Base-by-base conservation (phyloP, 2,797 vertebrate species). In the Sebastes taczanowskii region DNA sequence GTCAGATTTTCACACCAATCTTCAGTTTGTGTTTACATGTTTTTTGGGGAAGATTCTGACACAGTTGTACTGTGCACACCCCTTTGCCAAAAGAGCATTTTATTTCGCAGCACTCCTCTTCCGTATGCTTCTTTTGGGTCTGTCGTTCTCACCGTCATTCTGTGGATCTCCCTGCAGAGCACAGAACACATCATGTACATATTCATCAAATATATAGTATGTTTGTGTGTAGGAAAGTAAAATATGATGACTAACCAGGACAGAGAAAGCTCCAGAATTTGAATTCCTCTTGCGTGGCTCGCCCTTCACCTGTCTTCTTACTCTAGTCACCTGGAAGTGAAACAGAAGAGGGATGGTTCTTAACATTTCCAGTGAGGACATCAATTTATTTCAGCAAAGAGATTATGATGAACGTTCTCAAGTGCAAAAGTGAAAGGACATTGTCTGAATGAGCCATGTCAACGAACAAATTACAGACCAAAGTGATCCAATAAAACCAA, bases 221-320 rank as follows among this genome's bases (percentile, higher is more conserved):
- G 23, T 56, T 27, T 23, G 14, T 2, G 42, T 55, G 38, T 5
- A n/a, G 7, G 13, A 42, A 10, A 53, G 59, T 27, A 42, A 77
- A 65, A 5, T 4, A 6, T 1, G 2, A 58, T 68, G 64, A 81
- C 94, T 90, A 80, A 95, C 93, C 83, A 95, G 80, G 60, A 93
- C 85, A 2, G 92, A 94, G 81, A 86, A 91, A 5, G 92, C 85
- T 23, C 94, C 94, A 11, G 94, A 84, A 2, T 74, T 65, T 1
- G 90, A 82, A 59, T 83, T 93, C 58, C 76, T 88, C 67, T 90
- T 92, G 6, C 84, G 16, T 8, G 74, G 83, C 2, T 92, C 87
- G 0, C 58, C 53, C 82, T 91, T 90, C 83, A 91, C 74, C 86
- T 95, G 94, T 80, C 94, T 89, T 73, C 86, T 93, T 3, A 78